Evolutionary conservation across 1,140 invertebrate genomes (phyloP).

Genomic region (Scaptodrosophila lebanonensis): DNA sequence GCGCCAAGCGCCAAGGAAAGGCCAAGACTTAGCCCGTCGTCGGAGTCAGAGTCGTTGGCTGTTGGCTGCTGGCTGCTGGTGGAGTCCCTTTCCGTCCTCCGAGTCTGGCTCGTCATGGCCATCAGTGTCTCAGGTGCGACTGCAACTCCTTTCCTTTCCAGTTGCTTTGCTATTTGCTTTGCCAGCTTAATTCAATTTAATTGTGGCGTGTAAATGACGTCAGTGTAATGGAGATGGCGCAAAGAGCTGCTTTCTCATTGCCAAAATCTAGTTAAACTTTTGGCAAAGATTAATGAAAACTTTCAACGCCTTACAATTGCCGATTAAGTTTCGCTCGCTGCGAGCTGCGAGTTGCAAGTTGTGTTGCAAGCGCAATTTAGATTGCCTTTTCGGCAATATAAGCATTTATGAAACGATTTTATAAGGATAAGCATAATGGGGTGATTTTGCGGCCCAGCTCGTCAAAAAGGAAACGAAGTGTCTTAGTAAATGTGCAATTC

Average conservation of each 20-base stretch:
- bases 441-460: no score
- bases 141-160: slow-evolving; percentile 10
- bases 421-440: no score
- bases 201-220: slow-evolving; percentile 68
- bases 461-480: no score
- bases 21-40: slow-evolving; percentile 9
- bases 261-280: slow-evolving; percentile 51
- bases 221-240: slow-evolving; percentile 9
- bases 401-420: no score
- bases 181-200: slow-evolving; percentile 68
- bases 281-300: slow-evolving; percentile 59
- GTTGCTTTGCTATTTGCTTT: slow-evolving; percentile 3
- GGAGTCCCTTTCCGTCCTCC: no score
- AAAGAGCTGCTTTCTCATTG: slow-evolving; percentile 30
- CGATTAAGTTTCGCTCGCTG: slow-evolving; percentile 60
- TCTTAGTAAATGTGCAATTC: no score
- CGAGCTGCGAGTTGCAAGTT: no score
- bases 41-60: neutral
- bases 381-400: slow-evolving; percentile 31
- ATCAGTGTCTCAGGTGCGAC: slow-evolving; percentile 58
- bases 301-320: slow-evolving; percentile 44
- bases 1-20: slow-evolving; percentile 4
- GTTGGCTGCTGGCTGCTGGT: no score
- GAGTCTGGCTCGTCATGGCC: no score
- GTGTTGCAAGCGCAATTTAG: slow-evolving; percentile 40